A percentile compares a stretch with the other conserved stretches of the same genome.
Conservation (phyloP, 2,113 vertebrate genomes). For the Actinemys pallida region DNA sequence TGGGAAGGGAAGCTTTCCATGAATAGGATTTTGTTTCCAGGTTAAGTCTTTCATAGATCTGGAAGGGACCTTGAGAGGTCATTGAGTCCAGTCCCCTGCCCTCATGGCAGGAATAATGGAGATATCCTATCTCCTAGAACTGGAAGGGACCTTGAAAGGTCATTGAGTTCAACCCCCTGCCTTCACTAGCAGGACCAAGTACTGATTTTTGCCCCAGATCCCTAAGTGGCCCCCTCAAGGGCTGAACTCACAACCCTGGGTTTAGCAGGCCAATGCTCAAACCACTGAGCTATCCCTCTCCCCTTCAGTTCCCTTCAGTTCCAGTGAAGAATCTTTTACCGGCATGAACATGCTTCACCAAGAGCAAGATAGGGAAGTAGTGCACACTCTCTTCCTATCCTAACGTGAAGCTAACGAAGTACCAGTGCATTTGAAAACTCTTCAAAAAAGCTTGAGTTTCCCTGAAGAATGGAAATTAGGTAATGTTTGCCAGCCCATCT, state of each 20-base stretch:
- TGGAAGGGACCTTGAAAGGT: too few relatives aligned
- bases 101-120: too few relatives aligned
- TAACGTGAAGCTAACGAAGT: background rate
- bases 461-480: background rate
- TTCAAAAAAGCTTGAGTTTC: background rate
- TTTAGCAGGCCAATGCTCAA: too few relatives aligned
- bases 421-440: background rate
- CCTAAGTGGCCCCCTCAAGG: too few relatives aligned
- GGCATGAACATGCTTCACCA: conserved; percentile 3
- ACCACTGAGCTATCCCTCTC: too few relatives aligned
- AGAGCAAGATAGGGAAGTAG: background rate
- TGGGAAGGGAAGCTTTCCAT: background rate
- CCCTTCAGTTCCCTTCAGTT: background rate
- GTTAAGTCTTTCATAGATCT: background rate
- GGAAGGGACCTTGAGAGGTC: too few relatives aligned
- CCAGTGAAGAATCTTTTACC: background rate
- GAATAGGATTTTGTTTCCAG: background rate
- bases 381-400: background rate
- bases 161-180: too few relatives aligned
- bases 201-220: too few relatives aligned
- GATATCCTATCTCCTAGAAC: too few relatives aligned
- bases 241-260: too few relatives aligned
- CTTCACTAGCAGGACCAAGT: too few relatives aligned
- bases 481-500: background rate
- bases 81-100: too few relatives aligned